Evolutionary conservation across 2,888 invertebrate species (phyloP).

Genomic region (Meteorus colon): DNA sequence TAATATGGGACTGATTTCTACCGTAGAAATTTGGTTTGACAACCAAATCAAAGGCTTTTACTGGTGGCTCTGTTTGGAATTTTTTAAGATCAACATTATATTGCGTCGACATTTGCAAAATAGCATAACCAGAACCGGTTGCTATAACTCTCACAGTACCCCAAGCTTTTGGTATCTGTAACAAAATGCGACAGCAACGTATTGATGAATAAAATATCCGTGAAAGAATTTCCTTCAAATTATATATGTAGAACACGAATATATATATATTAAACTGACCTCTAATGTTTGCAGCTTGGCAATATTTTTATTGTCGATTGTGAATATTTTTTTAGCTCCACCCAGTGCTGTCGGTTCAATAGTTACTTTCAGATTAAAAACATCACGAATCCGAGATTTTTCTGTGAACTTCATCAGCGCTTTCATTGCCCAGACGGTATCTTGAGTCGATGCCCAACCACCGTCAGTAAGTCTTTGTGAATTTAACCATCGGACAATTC

Average conservation of each 20-base stretch:
- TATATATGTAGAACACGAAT: not conserved
- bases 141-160: slow-evolving; percentile 95
- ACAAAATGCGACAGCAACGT: not conserved
- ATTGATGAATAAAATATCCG: slow-evolving; percentile 10
- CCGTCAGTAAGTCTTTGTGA: slow-evolving; percentile 89
- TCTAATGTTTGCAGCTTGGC: slow-evolving; percentile 86
- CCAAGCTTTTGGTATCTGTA: slow-evolving; percentile 93
- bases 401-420: slow-evolving; percentile 93
- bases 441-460: slow-evolving; percentile 93
- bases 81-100: slow-evolving; percentile 91
- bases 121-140: slow-evolving; percentile 94
- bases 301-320: slow-evolving; percentile 84
- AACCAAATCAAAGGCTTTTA: slow-evolving; percentile 84
- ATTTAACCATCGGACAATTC: slow-evolving; percentile 93
- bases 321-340: slow-evolving; percentile 79
- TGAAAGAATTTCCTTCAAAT: not conserved
- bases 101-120: slow-evolving; percentile 93
- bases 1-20: slow-evolving; percentile 94
- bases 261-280: slow-evolving; percentile 71
- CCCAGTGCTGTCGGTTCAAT: slow-evolving; percentile 89
- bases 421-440: slow-evolving; percentile 90
- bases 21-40: slow-evolving; percentile 87
- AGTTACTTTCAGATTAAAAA: slow-evolving; percentile 84
- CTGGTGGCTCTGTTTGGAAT: slow-evolving; percentile 90
- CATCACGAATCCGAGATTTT: slow-evolving; percentile 88